Base-by-base conservation (phyloP, 2,113 vertebrate species). In the Salvelinus fontinalis region DNA sequence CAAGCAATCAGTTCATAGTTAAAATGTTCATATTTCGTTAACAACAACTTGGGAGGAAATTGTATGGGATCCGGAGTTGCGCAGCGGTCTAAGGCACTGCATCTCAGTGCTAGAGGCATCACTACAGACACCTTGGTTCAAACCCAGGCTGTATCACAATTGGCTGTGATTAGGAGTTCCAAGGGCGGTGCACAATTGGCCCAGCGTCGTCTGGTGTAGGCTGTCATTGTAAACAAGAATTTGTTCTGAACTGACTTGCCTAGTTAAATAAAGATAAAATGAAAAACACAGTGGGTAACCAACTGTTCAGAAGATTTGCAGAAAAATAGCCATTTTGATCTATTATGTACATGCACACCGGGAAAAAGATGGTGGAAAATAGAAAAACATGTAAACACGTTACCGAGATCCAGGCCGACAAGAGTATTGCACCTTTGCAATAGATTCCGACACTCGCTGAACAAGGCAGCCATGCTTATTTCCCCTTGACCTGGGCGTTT, bases 391-490 rank as follows among this genome's bases (percentile, higher is more conserved):
- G 44, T n/a, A 13, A 57, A 84, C 87, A 91, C 86, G 14, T 94
- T 94, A 95, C 94, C 94, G 13, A 84, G 73, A 11, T 81, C 67
- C 70, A 84, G 71, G 84, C 73, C 75, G 87, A 86, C 92, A 92
- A 90, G 85, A 49, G 89, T 91, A 44, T 71, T 88, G 83, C 91
- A 92, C 80, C 85, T 83, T 78, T 84, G 82, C 74, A 87, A 86
- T 75, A 90, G 48, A 83, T 83, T 83, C 75, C 86, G 79, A 81
- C 91, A 92, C 68, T 85, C 87, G 86, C 92, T 92, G 51, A 93
- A 88, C 76, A 94, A 70, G 70, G 92, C 92, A 75, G 93, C 93
- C 94, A 95, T 93, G 84, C 87, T 91, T 83, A 18, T 84, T 44
- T 84, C 84, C 75, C 59, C 85, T 85, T 90, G 89, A 90, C 89